phyloP scores from a whole-genome alignment of 2,888 invertebrate species.

The Pterobdella sp. region DNA sequence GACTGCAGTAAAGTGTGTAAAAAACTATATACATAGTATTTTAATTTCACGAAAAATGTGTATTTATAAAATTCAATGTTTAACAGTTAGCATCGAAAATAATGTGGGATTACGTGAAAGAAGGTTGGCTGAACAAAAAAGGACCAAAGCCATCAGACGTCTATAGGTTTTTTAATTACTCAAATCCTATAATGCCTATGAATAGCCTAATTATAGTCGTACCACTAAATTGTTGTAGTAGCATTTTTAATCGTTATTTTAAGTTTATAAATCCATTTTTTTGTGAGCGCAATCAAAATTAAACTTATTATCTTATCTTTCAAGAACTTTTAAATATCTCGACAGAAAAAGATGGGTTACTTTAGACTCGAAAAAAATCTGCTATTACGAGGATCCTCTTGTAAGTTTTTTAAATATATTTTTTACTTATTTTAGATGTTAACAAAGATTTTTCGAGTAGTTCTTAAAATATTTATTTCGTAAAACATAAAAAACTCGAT shows the following conservation, averaged over 20 bases:
- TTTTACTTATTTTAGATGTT: not conserved
- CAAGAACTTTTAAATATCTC: too few species aligned
- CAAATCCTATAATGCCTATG: too few species aligned
- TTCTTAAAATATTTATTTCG: slow-evolving; percentile 1
- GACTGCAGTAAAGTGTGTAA: too few species aligned
- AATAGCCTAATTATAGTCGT: too few species aligned
- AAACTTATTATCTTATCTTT: too few species aligned
- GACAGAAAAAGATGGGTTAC: slow-evolving; percentile 76
- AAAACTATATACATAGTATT: too few species aligned
- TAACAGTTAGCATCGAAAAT: slow-evolving; percentile 61
- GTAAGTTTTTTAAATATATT: slow-evolving; percentile 43
- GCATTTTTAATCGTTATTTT: too few species aligned
- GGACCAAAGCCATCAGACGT: slow-evolving; percentile 73
- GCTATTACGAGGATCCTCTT: slow-evolving; percentile 80
- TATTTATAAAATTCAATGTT: too few species aligned
- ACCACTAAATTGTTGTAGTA: too few species aligned
- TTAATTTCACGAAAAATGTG: too few species aligned
- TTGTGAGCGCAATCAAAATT: too few species aligned
- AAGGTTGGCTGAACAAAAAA: slow-evolving; percentile 82
- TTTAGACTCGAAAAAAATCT: slow-evolving; percentile 76
- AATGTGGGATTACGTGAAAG: slow-evolving; percentile 72
- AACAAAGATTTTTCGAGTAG: not conserved
- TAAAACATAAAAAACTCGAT: not conserved
- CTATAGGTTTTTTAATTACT: slow-evolving; percentile 55
- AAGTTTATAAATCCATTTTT: too few species aligned